A percentile compares a stretch with the other conserved stretches of the same genome.
phyloP scores from a whole-genome alignment of 2,797 vertebrate species.

The Tolypeutes matacus region DNA sequence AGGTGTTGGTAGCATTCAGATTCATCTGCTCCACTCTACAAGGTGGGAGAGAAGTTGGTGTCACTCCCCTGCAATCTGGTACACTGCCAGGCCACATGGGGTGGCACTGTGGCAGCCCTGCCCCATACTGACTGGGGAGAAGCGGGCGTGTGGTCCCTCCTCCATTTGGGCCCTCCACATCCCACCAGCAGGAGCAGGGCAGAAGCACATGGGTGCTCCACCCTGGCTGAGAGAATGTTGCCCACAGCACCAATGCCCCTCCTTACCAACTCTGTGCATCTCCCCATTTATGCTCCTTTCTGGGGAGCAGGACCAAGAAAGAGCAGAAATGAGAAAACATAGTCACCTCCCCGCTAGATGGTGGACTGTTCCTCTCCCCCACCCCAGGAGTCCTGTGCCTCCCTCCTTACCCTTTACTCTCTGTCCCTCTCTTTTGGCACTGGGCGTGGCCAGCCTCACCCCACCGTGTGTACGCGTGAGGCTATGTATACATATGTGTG shows the following conservation, averaged over 20 bases:
- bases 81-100: accelerated
- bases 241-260: background rate
- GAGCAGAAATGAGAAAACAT: background rate
- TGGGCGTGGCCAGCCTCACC: background rate
- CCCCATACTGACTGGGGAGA: background rate
- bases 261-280: background rate
- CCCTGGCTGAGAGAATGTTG: background rate
- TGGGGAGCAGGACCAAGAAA: background rate
- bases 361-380: background rate
- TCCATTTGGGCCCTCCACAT: accelerated
- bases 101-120: background rate
- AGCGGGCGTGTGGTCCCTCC: background rate
- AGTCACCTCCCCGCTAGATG: background rate
- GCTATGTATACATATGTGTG: too few species aligned
- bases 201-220: background rate
- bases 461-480: background rate
- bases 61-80: background rate
- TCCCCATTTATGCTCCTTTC: background rate
- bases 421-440: background rate
- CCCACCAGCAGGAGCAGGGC: background rate
- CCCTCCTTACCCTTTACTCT: background rate
- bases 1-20: constrained; percentile 95
- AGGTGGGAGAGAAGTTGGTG: background rate
- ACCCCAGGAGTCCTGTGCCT: background rate
- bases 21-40: constrained; percentile 90